Base-by-base conservation (phyloP, 2,888 invertebrate genomes). In the Hirtodrosophila trivittata region DNA sequence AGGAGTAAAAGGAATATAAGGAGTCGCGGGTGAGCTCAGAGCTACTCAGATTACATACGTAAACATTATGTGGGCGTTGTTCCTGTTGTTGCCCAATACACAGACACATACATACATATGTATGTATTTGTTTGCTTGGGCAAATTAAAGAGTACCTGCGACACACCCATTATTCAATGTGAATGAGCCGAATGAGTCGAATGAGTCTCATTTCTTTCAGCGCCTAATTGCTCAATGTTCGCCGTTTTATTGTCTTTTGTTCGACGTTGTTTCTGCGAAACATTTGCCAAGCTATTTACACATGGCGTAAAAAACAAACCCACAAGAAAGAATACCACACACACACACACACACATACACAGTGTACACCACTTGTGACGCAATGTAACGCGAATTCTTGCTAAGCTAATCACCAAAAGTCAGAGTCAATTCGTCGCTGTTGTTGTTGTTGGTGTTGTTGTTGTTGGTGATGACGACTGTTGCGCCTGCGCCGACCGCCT, bases 351-450 rank as follows among this genome's bases (percentile, higher is more conserved):
- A 10, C 43, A 32, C 39, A 39, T 32, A 43, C 49, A 35, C 47
- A 52, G 33, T 49, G 18, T 28, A 50, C 67, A 47, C 7, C 65
- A 63, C 42, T 58, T 69, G 57, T 51, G 59, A 66, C 46, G 64
- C 73, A 73, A 68, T 71, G 80, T 77, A 77, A 77, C 76, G 82
- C 82, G 85, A 84, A 84, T 84, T 84, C 83, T 82, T 77, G 83
- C 63, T 85, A 84, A 84, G 78, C 83, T 84, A 84, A 84, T 84
- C 83, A 85, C 69, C 71, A 73, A 74, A 74, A 74, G 70, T 72
- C 73, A 75, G 67, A 64, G 68, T 75, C 75, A 83, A 72, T 43
- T 67, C 60, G 60, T 66, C 55, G 49, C 37, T 50, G 41, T 38
- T 43, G 41, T 18, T 57, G 35, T 10, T 49, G 47, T 13, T 43